phyloP scores from a whole-genome alignment of 2,797 vertebrate species.

The Botia almorhae region DNA sequence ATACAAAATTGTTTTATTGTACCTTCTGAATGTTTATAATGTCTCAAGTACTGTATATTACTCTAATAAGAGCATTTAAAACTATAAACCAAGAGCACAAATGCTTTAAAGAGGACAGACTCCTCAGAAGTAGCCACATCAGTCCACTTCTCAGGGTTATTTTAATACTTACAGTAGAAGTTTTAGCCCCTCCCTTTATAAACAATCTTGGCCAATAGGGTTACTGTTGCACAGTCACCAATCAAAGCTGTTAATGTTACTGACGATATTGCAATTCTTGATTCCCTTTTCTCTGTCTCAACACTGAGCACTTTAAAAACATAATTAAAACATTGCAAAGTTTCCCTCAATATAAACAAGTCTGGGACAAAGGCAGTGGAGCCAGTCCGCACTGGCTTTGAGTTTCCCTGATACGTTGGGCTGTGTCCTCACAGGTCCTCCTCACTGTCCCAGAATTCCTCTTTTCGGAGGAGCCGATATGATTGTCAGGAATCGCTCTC shows the following conservation, averaged over 20 bases:
- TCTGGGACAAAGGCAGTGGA: not conserved
- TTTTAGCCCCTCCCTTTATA: not conserved
- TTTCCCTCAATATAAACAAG: not conserved
- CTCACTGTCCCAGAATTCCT: conserved; percentile 66
- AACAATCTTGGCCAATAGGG: not conserved
- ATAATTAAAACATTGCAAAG: not conserved
- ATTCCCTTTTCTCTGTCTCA: not conserved
- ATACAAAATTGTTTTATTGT: not conserved
- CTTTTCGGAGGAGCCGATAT: conserved; percentile 65
- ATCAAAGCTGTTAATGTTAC: not conserved
- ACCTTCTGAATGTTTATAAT: not conserved
- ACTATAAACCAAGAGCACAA: not conserved
- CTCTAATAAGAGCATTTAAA: not conserved
- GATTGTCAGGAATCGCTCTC: conserved; percentile 86
- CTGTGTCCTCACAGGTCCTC: conserved; percentile 64
- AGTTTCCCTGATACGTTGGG: conserved; percentile 11
- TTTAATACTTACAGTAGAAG: not conserved
- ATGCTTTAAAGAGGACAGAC: conserved; percentile 7
- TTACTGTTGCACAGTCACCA: not conserved
- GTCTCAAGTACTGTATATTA: not conserved
- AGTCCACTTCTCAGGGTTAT: not conserved
- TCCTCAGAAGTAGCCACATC: not conserved
- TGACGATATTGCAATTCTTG: not conserved
- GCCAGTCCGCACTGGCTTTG: not conserved
- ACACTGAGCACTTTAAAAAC: not conserved